A percentile compares a stretch with the other conserved stretches of the same genome.
These are phyloP conservation scores for Brachionus rubens DNA, from an alignment of 1,140 invertebrate species.

Conservation along the genomic window DNA sequence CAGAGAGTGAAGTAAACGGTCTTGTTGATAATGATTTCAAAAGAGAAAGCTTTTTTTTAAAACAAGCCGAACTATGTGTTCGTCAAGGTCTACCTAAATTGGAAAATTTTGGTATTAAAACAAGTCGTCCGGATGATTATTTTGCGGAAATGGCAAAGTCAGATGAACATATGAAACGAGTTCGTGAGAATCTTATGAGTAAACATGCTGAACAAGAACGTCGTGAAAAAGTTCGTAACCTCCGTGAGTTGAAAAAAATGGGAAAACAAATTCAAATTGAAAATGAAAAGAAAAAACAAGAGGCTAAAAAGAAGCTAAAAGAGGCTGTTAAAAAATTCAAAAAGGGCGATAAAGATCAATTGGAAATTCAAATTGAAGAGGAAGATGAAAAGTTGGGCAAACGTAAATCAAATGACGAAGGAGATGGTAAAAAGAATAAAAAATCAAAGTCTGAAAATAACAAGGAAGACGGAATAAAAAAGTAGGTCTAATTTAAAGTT, in stretches of 20 bases:
- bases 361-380: conserved; percentile 49
- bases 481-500: background rate
- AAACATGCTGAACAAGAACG: conserved; percentile 19
- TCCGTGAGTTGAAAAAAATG: conserved; percentile 38
- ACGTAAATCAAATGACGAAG: conserved; percentile 3
- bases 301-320: conserved; percentile 32
- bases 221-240: conserved; percentile 43
- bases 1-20: background rate
- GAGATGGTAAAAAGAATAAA: conserved; percentile 11
- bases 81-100: conserved; percentile 73
- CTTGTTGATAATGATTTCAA: conserved; percentile 45
- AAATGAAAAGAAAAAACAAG: conserved; percentile 14
- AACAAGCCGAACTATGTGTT: conserved; percentile 81
- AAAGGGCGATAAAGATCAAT: conserved; percentile 42
- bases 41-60: conserved; percentile 40
- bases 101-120: conserved; percentile 72
- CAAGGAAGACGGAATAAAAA: conserved; percentile 4
- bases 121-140: conserved; percentile 86
- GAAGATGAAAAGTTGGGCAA: conserved; percentile 46
- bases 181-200: conserved; percentile 50
- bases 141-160: conserved; percentile 98
- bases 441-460: background rate
- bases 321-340: conserved; percentile 36
- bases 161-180: conserved; percentile 94
- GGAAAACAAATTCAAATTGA: conserved; percentile 43